Evolutionary conservation across 2,797 vertebrate genomes (phyloP).

Genomic region (Chrosomus eos): DNA sequence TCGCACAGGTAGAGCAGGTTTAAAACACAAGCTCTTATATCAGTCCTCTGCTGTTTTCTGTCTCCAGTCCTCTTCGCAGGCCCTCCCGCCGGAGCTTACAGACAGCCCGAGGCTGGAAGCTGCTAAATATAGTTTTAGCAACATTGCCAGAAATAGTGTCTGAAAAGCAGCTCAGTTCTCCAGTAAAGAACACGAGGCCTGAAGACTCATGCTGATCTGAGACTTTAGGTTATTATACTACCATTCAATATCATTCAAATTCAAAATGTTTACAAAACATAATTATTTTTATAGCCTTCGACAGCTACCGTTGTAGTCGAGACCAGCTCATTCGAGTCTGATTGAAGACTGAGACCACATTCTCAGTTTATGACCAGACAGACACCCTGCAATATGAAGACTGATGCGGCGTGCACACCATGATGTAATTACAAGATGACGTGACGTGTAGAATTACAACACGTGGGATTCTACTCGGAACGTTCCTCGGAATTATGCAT

Average conservation of each 20-base stretch:
- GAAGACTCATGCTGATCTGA: not conserved
- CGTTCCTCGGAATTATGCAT: not conserved
- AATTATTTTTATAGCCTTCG: not conserved
- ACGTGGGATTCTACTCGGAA: not conserved
- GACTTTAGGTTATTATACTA: not conserved
- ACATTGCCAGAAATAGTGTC: conserved; percentile 49
- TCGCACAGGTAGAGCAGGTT: conserved; percentile 6
- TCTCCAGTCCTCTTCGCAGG: not conserved
- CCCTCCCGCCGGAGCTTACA: not conserved
- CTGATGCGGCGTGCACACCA: not conserved
- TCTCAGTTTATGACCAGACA: not conserved
- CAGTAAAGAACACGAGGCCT: not conserved
- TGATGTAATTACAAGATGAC: not conserved
- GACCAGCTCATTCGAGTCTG: not conserved
- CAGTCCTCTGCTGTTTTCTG: conserved; percentile 9
- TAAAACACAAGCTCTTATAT: not conserved
- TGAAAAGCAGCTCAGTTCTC: conserved; percentile 38
- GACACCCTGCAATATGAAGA: not conserved
- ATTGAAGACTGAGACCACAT: not conserved
- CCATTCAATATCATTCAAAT: not conserved
- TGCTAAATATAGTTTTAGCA: conserved; percentile 48
- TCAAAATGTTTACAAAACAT: not conserved
- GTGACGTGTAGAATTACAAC: not conserved
- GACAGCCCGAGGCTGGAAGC: not conserved
- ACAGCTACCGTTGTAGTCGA: not conserved